Conservation (phyloP, 1,140 invertebrate genomes). For the Drosophila pachea region DNA sequence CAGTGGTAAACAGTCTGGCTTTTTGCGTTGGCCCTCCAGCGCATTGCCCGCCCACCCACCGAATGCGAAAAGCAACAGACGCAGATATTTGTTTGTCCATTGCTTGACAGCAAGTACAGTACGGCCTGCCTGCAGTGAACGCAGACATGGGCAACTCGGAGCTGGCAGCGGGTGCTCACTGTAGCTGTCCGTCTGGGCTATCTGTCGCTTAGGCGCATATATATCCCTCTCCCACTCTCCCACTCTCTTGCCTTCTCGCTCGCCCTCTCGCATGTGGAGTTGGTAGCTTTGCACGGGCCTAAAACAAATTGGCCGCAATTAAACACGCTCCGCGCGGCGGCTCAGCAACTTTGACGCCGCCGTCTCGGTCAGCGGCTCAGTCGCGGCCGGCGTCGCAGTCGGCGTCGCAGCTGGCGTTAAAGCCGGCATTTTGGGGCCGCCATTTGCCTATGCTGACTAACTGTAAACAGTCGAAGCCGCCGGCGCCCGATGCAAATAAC, state of each 20-base stretch:
- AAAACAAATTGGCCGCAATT: slow-evolving; percentile 76
- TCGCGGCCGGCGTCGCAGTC: slow-evolving; percentile 1
- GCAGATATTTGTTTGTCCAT: slow-evolving; percentile 25
- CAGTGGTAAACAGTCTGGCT: slow-evolving; percentile 43
- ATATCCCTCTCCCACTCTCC: not conserved
- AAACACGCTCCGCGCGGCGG: slow-evolving; percentile 63
- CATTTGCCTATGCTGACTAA: slow-evolving; percentile 41
- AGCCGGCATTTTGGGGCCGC: slow-evolving; percentile 29
- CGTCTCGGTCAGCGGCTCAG: not conserved
- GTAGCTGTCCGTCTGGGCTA: not conserved
- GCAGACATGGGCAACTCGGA: not conserved
- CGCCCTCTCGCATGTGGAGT: slow-evolving; percentile 17
- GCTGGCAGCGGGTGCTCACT: not conserved
- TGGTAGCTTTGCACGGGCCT: slow-evolving; percentile 60
- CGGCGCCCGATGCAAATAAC: slow-evolving; percentile 27
- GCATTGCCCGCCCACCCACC: slow-evolving; percentile 35
- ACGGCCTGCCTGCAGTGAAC: not conserved
- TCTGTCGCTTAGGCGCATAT: slow-evolving; percentile 3
- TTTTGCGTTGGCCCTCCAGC: slow-evolving; percentile 16
- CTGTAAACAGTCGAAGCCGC: slow-evolving; percentile 21
- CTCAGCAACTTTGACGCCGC: not conserved
- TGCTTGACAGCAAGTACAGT: slow-evolving; percentile 24
- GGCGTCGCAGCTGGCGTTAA: not conserved
- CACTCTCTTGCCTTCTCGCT: too few relatives aligned
- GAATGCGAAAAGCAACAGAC: slow-evolving; percentile 16